phyloP scores from a whole-genome alignment of 2,797 vertebrate genomes.

The Falco novaeseelandiae region DNA sequence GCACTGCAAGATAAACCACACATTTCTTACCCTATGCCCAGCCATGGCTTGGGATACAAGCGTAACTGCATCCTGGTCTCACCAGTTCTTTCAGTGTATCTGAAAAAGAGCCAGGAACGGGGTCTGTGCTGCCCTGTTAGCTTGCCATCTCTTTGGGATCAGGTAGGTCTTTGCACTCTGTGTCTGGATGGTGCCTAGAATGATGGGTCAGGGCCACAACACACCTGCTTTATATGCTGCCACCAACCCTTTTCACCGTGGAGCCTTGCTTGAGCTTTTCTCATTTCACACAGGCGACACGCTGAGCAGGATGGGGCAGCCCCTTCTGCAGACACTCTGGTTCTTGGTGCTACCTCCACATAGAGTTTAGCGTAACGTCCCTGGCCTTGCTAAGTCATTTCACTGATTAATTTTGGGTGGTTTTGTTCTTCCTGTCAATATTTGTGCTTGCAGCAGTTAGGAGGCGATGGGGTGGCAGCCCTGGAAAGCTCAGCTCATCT shows the following conservation, averaged over 20 bases:
- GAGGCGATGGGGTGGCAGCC: constrained; percentile 28
- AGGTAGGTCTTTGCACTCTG: neutral
- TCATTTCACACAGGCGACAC: fast-evolving
- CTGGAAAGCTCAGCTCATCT: constrained; percentile 45
- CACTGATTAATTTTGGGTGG: neutral
- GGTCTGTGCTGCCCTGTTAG: neutral
- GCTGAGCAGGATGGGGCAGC: neutral
- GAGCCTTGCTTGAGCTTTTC: neutral
- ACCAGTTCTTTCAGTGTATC: neutral
- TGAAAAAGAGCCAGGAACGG: neutral
- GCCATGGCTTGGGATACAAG: neutral
- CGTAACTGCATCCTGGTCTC: neutral
- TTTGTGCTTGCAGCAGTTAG: constrained; percentile 37
- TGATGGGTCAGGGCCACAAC: fast-evolving
- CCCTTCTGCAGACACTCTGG: neutral
- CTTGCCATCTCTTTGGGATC: neutral
- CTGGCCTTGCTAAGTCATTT: neutral
- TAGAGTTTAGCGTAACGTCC: neutral
- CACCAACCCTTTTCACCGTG: neutral
- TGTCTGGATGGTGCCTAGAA: neutral
- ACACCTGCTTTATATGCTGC: neutral
- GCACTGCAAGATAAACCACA: neutral
- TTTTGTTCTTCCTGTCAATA: constrained; percentile 61
- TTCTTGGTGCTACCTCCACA: fast-evolving
- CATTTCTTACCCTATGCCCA: neutral